Percentiles rank a stretch among this genome's conserved stretches.
Evolutionary conservation across 1,140 invertebrate species (phyloP).

Genomic region (Lepidurus couesii): DNA sequence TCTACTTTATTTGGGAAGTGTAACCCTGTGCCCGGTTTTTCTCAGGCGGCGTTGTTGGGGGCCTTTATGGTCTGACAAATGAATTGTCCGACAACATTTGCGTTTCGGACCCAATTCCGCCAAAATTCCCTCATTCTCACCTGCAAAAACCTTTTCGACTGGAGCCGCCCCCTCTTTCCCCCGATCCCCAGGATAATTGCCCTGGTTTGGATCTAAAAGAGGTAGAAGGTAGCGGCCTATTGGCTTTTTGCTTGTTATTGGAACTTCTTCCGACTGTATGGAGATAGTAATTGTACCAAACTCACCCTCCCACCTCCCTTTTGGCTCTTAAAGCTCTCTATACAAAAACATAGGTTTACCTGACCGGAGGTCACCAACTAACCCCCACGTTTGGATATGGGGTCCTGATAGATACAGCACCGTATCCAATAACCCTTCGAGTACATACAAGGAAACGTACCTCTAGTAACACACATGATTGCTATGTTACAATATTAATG

Average conservation of each 20-base stretch:
- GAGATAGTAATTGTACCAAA: neutral
- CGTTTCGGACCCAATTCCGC: slow-evolving; percentile 20
- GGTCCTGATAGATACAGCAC: neutral
- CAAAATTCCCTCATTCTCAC: neutral
- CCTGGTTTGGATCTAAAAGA: neutral
- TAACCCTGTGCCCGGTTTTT: neutral
- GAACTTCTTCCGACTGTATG: neutral
- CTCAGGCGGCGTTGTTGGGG: neutral
- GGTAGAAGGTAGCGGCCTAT: neutral
- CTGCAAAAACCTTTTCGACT: neutral
- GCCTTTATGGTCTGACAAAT: neutral
- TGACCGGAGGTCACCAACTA: neutral
- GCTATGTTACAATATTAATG: slow-evolving; percentile 13
- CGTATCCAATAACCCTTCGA: neutral
- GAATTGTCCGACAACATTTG: slow-evolving; percentile 15
- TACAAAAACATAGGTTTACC: neutral
- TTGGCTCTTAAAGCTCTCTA: neutral
- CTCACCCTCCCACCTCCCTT: neutral
- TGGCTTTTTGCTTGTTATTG: slow-evolving; percentile 9
- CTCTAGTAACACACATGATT: slow-evolving; percentile 16
- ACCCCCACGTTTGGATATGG: neutral
- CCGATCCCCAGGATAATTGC: neutral
- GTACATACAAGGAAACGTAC: neutral
- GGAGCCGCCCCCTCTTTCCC: neutral
- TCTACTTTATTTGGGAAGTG: neutral